Conservation (phyloP, 2,888 invertebrate genomes). For the Eupithecia subumbrata region DNA sequence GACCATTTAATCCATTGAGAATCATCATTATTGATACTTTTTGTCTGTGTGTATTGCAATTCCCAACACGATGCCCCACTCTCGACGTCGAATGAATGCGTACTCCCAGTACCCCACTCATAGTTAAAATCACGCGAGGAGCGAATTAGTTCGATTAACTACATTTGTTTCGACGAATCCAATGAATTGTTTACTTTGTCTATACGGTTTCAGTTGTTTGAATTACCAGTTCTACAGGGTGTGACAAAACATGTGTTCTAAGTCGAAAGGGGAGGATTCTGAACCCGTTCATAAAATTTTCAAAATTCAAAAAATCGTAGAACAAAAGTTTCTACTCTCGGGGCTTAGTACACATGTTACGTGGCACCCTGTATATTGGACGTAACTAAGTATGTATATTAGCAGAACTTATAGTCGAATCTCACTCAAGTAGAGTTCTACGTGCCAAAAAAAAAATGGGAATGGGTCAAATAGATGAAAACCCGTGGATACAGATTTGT, state of each 20-base stretch:
- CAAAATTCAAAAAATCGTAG: no score
- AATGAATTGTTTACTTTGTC: constrained; percentile 24
- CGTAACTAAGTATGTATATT: no score
- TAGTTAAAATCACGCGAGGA: constrained; percentile 25
- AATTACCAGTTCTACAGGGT: neutral
- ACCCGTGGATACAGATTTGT: neutral
- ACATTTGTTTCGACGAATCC: constrained; percentile 23
- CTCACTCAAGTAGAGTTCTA: neutral
- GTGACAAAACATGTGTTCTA: no score
- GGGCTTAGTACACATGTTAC: no score
- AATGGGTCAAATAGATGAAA: no score
- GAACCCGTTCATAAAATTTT: no score
- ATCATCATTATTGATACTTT: neutral
- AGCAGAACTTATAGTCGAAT: no score
- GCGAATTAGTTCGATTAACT: constrained; percentile 27
- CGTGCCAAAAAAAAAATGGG: no score
- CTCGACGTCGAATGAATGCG: constrained; percentile 18
- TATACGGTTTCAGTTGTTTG: neutral
- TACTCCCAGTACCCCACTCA: constrained; percentile 1
- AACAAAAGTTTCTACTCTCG: no score
- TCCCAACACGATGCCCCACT: constrained; percentile 18
- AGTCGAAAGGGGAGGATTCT: no score
- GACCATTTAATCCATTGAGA: neutral
- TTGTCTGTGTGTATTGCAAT: constrained; percentile 9
- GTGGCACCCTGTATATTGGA: no score